Base-by-base conservation (phyloP, 2,113 vertebrate genomes). In the Semnornis frantzii region DNA sequence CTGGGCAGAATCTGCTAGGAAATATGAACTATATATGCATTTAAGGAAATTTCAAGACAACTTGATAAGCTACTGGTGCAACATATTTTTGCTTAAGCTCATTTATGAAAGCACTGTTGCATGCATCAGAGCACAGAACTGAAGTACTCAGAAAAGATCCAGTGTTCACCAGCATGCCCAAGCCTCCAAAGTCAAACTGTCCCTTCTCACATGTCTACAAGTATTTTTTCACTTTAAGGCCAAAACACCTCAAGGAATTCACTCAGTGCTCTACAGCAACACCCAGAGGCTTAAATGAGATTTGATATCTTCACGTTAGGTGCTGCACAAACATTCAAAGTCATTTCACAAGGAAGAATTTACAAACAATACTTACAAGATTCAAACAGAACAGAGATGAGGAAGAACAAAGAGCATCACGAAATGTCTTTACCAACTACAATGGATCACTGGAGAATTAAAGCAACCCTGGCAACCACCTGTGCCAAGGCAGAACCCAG, bases 231-330 rank as follows among this genome's bases (percentile, higher is more conserved):
- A 4, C 28, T 63, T 82, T 90, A 77, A 77, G 69, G 76, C 92
- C 65, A 71, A 74, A 74, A 74, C 37, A 83, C 28, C 37, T 85
- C 54, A 86, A 93, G 30, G 33, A 94, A 75, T 93, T 54, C 48
- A 84, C 58, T 87, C 60, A 85, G 9, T 0, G 0, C 76, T 86
- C 91, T 37, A 78, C 44, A 90, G 80, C 85, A 95, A 92, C 92
- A 94, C 85, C 76, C 90, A 82, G 76, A 96, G 58, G 73, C 66
- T 64, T 59, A 12, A 91, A 55, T 9, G 34, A 72, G 65, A 86
- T 27, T 27, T 28, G 50, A 55, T 62, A 83, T 87, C 87, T 83
- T 33, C 33, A 33, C 20, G 34, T 46, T 24, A 65, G 59, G 85
- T 52, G 62, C 82, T 70, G 46, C 13, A 88, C 30, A 75, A 78